Conservation (phyloP, 2,888 invertebrate genomes). For the Agrotis clavis region DNA sequence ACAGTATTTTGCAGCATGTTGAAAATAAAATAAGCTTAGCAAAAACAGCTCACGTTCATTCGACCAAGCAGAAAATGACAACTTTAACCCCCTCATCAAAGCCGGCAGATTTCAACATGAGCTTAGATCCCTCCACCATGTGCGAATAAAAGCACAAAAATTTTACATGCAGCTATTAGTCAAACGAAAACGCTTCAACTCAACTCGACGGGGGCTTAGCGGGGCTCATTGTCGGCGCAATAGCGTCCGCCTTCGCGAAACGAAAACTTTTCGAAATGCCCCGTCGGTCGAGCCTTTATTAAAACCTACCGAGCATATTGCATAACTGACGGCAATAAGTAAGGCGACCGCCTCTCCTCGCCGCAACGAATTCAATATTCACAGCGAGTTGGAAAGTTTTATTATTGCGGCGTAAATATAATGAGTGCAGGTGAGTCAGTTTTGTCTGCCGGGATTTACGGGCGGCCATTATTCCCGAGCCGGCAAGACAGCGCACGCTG, state of each 20-base stretch:
- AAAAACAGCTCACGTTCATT: neutral
- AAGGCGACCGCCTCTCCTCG: conserved; percentile 86
- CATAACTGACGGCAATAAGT: conserved; percentile 90
- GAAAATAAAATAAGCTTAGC: neutral
- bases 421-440: conserved; percentile 90
- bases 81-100: conserved; percentile 35
- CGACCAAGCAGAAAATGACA: conserved; percentile 29
- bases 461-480: conserved; percentile 78
- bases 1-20: neutral
- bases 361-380: conserved; percentile 90
- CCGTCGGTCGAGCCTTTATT: conserved; percentile 87
- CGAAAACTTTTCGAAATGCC: conserved; percentile 89
- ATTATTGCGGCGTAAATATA: conserved; percentile 91
- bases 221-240: conserved; percentile 84
- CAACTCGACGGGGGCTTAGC: conserved; percentile 78
- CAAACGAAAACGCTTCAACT: conserved; percentile 77
- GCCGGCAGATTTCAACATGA: conserved; percentile 16
- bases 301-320: conserved; percentile 88
- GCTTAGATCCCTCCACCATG: conserved; percentile 56
- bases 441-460: conserved; percentile 87
- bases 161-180: conserved; percentile 76
- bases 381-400: conserved; percentile 89
- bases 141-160: conserved; percentile 67
- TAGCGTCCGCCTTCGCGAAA: conserved; percentile 86
- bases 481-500: conserved; percentile 77